Conservation (phyloP, 2,888 invertebrate genomes). For the Trissolcus brochymenae region DNA sequence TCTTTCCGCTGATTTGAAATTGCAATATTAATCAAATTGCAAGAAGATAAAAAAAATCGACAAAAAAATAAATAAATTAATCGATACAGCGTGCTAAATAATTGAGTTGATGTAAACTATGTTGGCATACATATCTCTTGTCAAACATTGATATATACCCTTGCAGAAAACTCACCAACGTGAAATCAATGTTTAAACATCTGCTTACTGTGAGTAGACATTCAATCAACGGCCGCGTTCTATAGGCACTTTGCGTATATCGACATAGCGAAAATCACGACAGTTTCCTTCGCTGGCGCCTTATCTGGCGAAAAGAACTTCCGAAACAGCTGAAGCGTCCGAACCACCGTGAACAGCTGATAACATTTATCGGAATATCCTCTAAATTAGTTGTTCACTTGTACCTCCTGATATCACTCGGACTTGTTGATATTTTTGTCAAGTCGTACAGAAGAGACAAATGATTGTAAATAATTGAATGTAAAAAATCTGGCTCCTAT, state of each 20-base stretch:
- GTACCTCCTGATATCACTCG: neutral
- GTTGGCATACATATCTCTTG: conserved; percentile 25
- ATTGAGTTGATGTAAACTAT: conserved; percentile 31
- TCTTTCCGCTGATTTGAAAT: conserved; percentile 1
- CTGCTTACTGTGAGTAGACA: conserved; percentile 23
- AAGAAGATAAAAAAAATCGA: neutral
- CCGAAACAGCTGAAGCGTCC: conserved; percentile 7
- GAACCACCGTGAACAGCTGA: conserved; percentile 5
- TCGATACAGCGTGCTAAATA: conserved; percentile 28
- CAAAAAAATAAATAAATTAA: conserved; percentile 19
- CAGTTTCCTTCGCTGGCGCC: neutral
- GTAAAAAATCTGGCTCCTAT: neutral
- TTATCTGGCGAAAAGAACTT: conserved; percentile 9
- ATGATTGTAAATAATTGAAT: neutral
- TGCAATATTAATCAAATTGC: conserved; percentile 10
- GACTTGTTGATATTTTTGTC: neutral
- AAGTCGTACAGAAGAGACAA: neutral
- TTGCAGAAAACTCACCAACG: conserved; percentile 20
- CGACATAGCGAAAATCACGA: neutral
- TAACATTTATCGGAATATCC: conserved; percentile 12
- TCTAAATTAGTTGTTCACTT: conserved; percentile 15
- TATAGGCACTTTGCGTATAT: conserved; percentile 7
- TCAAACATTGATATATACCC: conserved; percentile 27
- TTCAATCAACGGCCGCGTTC: conserved; percentile 20
- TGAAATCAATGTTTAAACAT: conserved; percentile 37